phyloP scores from a whole-genome alignment of 2,797 vertebrate genomes.

The Semaprochilodus insignis region DNA sequence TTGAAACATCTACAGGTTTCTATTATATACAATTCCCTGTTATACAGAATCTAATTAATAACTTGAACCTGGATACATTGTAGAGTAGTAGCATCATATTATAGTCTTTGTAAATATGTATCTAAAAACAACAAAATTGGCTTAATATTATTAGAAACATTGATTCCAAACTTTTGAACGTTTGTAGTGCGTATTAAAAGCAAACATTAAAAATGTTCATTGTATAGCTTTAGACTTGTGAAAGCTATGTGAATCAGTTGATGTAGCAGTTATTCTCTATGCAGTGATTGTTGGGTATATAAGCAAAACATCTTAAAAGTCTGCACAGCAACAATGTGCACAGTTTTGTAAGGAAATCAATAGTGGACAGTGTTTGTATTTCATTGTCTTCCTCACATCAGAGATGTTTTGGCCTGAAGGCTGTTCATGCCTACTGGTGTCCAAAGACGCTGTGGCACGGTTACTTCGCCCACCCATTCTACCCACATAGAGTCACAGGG shows the following conservation, averaged over 20 bases:
- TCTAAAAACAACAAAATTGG: background rate
- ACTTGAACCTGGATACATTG: background rate
- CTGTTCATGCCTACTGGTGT: slow-evolving; percentile 51
- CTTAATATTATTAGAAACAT: background rate
- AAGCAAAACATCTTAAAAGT: background rate
- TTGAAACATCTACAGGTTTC: background rate
- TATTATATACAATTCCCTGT: background rate
- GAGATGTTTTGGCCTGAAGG: slow-evolving; percentile 44
- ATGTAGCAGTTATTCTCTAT: background rate
- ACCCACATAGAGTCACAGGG: slow-evolving; percentile 44
- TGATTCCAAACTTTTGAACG: slow-evolving; percentile 8
- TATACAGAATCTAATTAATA: too few species aligned
- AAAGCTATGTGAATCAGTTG: background rate
- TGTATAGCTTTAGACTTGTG: too few species aligned
- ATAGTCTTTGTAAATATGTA: background rate
- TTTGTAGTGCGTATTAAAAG: background rate
- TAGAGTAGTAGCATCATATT: background rate
- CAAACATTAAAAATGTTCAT: background rate
- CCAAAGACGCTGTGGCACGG: slow-evolving; percentile 35
- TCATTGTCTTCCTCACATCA: slow-evolving; percentile 40
- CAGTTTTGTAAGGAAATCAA: slow-evolving; percentile 24
- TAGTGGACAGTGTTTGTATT: slow-evolving; percentile 20
- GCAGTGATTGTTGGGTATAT: background rate
- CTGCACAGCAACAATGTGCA: slow-evolving; percentile 23
- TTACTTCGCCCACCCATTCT: slow-evolving; percentile 47